A percentile compares a stretch with the other conserved stretches of the same genome.
These are phyloP conservation scores for Melanophora roralis DNA, from an alignment of 2,888 invertebrate species.

Conservation along the genomic window DNA sequence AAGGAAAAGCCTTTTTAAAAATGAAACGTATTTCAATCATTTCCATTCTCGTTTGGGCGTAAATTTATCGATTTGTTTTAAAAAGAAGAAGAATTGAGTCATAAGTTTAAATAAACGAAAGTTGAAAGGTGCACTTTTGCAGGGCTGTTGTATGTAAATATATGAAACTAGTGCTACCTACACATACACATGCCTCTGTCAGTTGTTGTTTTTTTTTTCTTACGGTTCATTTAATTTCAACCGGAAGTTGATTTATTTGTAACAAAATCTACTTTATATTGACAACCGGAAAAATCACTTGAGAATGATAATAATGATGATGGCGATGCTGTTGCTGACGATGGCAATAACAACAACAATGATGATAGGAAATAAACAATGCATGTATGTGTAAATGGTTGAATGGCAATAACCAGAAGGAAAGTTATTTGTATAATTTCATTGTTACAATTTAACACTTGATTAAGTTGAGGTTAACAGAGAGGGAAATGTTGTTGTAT, in stretches of 20 bases:
- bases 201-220: slow-evolving; percentile 12
- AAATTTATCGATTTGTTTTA: neutral
- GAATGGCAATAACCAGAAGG: slow-evolving; percentile 42
- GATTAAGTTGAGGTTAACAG: slow-evolving; percentile 56
- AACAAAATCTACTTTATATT: slow-evolving; percentile 32
- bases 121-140: no score
- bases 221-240: slow-evolving; percentile 58
- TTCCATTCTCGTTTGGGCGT: no score
- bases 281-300: slow-evolving; percentile 61
- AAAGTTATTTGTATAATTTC: slow-evolving; percentile 50
- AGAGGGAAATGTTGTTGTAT: neutral
- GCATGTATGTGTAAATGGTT: slow-evolving; percentile 24
- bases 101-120: no score
- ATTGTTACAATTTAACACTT: slow-evolving; percentile 64
- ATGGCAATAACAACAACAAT: slow-evolving; percentile 22
- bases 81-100: no score
- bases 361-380: slow-evolving; percentile 54
- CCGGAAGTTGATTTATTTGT: slow-evolving; percentile 56
- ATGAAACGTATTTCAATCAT: no score
- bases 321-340: slow-evolving; percentile 7
- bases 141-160: neutral
- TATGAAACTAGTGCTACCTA: neutral
- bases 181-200: neutral
- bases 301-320: slow-evolving; percentile 30
- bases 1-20: no score